Base-by-base conservation (phyloP, 1,140 invertebrate genomes). In the Dryas iulia region DNA sequence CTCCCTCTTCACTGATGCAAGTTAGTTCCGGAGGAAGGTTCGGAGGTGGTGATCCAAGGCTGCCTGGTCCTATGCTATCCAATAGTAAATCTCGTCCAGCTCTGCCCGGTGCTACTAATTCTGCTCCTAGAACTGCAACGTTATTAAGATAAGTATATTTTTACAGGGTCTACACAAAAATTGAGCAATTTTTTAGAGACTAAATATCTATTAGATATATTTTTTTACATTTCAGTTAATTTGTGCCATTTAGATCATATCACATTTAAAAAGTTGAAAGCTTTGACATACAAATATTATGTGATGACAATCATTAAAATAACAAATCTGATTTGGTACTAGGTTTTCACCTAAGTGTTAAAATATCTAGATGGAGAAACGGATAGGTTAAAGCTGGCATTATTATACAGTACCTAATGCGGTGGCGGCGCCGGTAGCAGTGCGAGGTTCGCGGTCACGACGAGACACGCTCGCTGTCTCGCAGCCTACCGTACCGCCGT, bases 1-100 rank as follows among this genome's bases (percentile, higher is more conserved):
- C 96, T 33, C 96, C 96, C 82, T 97, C 96, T 83, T 97, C 97
- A 4, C 96, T 97, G 76, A 97, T 97, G 82, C 96, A 97, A 1
- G 96, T 97, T 39, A 97, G 92, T 84, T 97, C 96, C 0, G 95
- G 95, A 71, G 95, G 89, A 57, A 87, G 77, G 76, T 87, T 87
- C 21, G 87, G 79, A 3, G 89, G 86, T n/a, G 90, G 84, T 6
- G 91, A 87, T 35, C 89, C 86, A 30, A 91, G 74, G 62, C 86
- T 84, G 61, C 91, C 84, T 0, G 86, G 84, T 0, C 89, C 86
- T 12, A 90, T 84, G 75, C 79, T 83, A 69, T 90, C 87, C 54
- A 91, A 66, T 14, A 84, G 59, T 2, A 88, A 76, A 21, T 89
- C 86, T 3, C 89, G 82, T 0, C 86, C 84, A 7, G 85, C 72